phyloP scores from a whole-genome alignment of 1,140 invertebrate species.

The Cheumatopsyche charites region DNA sequence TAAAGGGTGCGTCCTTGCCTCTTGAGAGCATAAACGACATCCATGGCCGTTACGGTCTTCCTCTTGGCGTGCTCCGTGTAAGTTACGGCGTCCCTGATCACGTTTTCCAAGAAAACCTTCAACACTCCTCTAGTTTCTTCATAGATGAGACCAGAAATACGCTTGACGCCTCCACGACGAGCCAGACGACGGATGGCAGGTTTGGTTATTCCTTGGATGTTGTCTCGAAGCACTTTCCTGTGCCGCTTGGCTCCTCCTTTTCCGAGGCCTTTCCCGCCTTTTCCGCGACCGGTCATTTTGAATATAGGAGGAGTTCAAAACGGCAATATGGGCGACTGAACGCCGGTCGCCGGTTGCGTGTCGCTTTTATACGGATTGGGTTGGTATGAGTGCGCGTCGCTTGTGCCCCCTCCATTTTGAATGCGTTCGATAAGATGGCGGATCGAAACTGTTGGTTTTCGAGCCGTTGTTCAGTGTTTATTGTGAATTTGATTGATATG shows the following conservation, averaged over 20 bases:
- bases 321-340: no score
- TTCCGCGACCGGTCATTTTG: slow-evolving; percentile 71
- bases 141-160: slow-evolving; percentile 57
- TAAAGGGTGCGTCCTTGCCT: slow-evolving; percentile 76
- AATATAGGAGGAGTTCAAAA: no score
- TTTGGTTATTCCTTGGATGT: slow-evolving; percentile 64
- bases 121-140: slow-evolving; percentile 59
- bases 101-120: slow-evolving; percentile 84
- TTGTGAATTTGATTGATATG: no score
- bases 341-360: no score
- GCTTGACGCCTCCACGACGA: slow-evolving; percentile 76
- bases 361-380: no score
- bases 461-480: no score
- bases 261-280: slow-evolving; percentile 71
- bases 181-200: slow-evolving; percentile 63
- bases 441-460: no score
- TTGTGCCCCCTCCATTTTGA: no score
- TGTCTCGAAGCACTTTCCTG: slow-evolving; percentile 72
- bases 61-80: slow-evolving; percentile 84
- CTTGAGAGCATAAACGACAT: slow-evolving; percentile 88
- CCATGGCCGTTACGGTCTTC: slow-evolving; percentile 86
- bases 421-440: no score
- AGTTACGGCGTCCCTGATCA: slow-evolving; percentile 81
- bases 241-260: slow-evolving; percentile 75
- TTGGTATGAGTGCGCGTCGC: no score